These are phyloP conservation scores for Bombus impatiens DNA, from an alignment of 1,140 invertebrate genomes.

Conservation along the genomic window DNA sequence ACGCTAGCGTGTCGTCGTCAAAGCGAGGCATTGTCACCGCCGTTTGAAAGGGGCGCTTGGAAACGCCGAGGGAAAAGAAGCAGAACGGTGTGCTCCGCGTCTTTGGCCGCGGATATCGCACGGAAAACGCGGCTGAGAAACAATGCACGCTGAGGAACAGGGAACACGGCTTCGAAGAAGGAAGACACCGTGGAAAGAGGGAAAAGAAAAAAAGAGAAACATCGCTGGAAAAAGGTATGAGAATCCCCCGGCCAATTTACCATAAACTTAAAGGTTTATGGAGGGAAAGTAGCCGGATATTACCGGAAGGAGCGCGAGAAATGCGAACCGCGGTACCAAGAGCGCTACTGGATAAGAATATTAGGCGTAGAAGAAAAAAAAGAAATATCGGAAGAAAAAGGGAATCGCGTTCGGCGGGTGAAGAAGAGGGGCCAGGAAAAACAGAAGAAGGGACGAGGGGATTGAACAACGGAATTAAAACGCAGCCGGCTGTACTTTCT, in stretches of 20 bases:
- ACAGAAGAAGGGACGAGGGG: neutral
- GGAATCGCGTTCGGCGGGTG: neutral
- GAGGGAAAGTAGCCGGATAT: conserved; percentile 63
- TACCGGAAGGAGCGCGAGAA: conserved; percentile 57
- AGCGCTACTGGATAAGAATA: conserved; percentile 55
- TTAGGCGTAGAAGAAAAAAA: conserved; percentile 43
- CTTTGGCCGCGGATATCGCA: neutral
- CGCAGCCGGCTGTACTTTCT: conserved; percentile 18
- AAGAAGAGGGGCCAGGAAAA: neutral
- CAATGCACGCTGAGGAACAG: neutral
- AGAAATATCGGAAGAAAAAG: too few species aligned
- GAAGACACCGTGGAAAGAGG: neutral
- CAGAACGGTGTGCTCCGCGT: neutral
- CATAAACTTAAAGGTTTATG: conserved; percentile 69
- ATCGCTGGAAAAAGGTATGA: conserved; percentile 38
- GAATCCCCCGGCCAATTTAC: conserved; percentile 69
- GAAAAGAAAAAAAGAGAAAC: conserved; percentile 17
- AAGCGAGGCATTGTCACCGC: neutral
- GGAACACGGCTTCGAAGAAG: neutral
- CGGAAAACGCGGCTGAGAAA: conserved; percentile 31
- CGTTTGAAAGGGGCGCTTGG: neutral
- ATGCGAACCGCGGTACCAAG: conserved; percentile 32
- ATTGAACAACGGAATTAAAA: conserved; percentile 58
- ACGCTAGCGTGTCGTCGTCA: neutral
- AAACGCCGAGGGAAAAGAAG: neutral